Evolutionary conservation across 2,888 invertebrate genomes (phyloP).

Genomic region (Nymphalis urticae): DNA sequence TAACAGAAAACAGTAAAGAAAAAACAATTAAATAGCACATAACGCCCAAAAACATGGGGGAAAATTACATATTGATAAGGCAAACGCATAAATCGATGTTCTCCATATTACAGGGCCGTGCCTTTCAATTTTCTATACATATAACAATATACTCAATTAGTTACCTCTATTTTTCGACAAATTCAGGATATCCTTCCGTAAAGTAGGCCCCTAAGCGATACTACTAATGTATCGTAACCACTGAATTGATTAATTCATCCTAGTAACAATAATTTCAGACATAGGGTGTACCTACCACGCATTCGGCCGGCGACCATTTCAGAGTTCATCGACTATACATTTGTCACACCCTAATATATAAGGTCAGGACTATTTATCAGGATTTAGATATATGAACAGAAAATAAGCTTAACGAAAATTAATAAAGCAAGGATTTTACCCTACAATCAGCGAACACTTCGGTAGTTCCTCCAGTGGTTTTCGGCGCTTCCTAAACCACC

Average conservation of each 20-base stretch:
- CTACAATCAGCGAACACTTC: slow-evolving; percentile 76
- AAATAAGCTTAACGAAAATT: slow-evolving; percentile 44
- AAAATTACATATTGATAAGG: slow-evolving; percentile 45
- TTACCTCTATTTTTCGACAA: slow-evolving; percentile 30
- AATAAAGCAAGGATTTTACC: slow-evolving; percentile 72
- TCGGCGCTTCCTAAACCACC: slow-evolving; percentile 74
- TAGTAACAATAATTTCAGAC: slow-evolving; percentile 38
- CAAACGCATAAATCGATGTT: slow-evolving; percentile 64
- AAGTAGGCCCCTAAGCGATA: slow-evolving; percentile 32
- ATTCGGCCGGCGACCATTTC: slow-evolving; percentile 48
- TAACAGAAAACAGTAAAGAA: slow-evolving; percentile 17
- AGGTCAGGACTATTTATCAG: slow-evolving; percentile 38
- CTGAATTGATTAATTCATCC: slow-evolving; percentile 39
- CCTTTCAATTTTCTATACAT: slow-evolving; percentile 47
- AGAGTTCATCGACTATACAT: slow-evolving; percentile 32
- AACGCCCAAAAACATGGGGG: slow-evolving; percentile 40
- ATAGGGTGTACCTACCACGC: slow-evolving; percentile 43
- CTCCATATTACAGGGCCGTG: slow-evolving; percentile 71
- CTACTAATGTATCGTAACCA: slow-evolving; percentile 22
- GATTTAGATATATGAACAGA: slow-evolving; percentile 45
- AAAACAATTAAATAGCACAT: slow-evolving; percentile 30
- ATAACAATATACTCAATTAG: slow-evolving; percentile 27
- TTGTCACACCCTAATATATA: slow-evolving; percentile 39
- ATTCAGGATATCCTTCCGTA: slow-evolving; percentile 37
- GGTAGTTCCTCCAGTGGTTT: slow-evolving; percentile 73